Percentiles rank a stretch among this genome's conserved stretches.
phyloP scores from a whole-genome alignment of 2,113 vertebrate species.

The Chaetodon trifascialis region DNA sequence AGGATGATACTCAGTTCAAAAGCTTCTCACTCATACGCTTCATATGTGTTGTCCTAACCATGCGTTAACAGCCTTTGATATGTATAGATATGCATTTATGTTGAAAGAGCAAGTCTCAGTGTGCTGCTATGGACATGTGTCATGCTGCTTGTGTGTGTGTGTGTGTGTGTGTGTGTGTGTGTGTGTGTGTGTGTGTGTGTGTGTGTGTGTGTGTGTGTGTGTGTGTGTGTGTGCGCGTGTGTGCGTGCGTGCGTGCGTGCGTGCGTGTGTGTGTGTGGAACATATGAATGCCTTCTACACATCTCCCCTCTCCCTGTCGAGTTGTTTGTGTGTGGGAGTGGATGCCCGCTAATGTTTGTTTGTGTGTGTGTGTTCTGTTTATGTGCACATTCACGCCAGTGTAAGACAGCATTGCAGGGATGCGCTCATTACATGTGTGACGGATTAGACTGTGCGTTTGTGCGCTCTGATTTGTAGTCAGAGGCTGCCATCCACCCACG shows the following conservation, averaged over 20 bases:
- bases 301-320: slow-evolving; percentile 9
- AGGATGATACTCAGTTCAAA: neutral
- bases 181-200: slow-evolving; percentile 6
- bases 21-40: neutral
- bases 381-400: neutral
- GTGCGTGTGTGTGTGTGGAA: neutral
- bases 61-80: neutral
- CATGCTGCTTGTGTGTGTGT: slow-evolving; percentile 26
- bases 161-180: neutral
- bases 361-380: neutral
- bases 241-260: too few species aligned
- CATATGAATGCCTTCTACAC: neutral
- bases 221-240: too few species aligned
- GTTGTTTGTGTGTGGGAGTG: slow-evolving; percentile 3
- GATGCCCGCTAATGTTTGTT: neutral
- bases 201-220: neutral
- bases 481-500: slow-evolving; percentile 68
- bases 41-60: neutral
- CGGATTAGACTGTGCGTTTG: slow-evolving; percentile 49
- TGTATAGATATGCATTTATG: neutral
- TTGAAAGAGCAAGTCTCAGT: slow-evolving; percentile 14
- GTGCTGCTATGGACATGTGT: neutral
- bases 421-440: slow-evolving; percentile 64
- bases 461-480: slow-evolving; percentile 79
- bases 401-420: slow-evolving; percentile 35